A percentile compares a stretch with the other conserved stretches of the same genome.
Conservation (phyloP, 2,797 vertebrate genomes). For the Eulemur rubriventer region DNA sequence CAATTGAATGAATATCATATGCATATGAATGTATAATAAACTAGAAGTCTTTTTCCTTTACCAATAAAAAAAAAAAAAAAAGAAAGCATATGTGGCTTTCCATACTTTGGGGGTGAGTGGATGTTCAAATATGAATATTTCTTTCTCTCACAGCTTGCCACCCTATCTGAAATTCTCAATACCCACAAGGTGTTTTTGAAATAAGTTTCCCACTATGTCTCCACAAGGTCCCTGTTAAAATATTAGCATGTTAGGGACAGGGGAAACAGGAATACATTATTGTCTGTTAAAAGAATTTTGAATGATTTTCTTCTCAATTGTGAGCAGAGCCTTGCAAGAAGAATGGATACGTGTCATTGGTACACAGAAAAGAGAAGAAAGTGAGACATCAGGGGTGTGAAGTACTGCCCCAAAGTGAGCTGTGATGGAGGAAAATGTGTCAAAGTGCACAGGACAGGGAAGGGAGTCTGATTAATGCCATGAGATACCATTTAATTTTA, state of each 20-base stretch:
- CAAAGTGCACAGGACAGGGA: not conserved
- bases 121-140: not conserved
- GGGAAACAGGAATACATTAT: not conserved
- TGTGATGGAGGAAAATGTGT: rapidly evolving
- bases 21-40: not conserved
- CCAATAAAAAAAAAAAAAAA: not conserved
- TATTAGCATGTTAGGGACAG: not conserved
- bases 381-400: not conserved
- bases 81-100: not conserved
- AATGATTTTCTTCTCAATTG: not conserved
- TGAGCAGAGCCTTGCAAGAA: not conserved
- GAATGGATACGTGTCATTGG: not conserved
- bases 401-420: not conserved
- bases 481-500: not conserved
- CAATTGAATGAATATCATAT: conserved; percentile 20
- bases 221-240: not conserved
- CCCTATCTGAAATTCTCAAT: not conserved
- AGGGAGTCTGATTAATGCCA: not conserved
- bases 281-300: not conserved
- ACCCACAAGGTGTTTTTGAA: not conserved
- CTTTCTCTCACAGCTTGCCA: not conserved
- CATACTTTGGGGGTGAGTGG: not conserved
- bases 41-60: not conserved
- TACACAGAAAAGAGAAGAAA: not conserved
- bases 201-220: not conserved